Evolutionary conservation across 37 sponge, comb jelly and placozoan genomes (phyloP).

Genomic region (Chondrilla cf. caribensis): DNA sequence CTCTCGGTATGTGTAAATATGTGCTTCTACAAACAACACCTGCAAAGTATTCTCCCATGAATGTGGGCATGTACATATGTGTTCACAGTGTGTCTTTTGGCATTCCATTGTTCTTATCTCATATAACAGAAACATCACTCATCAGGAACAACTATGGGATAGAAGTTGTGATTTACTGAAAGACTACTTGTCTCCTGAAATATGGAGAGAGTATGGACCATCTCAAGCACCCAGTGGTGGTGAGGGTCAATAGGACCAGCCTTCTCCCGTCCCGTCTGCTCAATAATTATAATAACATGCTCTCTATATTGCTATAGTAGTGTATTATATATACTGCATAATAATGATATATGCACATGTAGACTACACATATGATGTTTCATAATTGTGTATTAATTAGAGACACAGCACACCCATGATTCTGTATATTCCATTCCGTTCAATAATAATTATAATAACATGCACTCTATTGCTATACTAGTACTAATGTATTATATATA

Average conservation of each 20-base stretch:
- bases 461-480: too few species aligned
- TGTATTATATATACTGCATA: too few species aligned
- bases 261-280: neutral
- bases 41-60: neutral
- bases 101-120: too few species aligned
- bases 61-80: too few species aligned
- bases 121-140: slow-evolving; percentile 41
- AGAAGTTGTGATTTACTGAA: slow-evolving; percentile 32
- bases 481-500: too few species aligned
- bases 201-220: slow-evolving; percentile 46
- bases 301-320: slow-evolving; percentile 38
- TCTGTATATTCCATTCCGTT: too few species aligned
- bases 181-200: slow-evolving; percentile 36
- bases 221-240: neutral
- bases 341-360: neutral
- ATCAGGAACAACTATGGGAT: slow-evolving; percentile 61
- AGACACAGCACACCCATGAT: too few species aligned
- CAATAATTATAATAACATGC: too few species aligned
- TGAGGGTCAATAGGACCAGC: neutral
- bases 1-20: too few species aligned
- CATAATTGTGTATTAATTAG: slow-evolving; percentile 21
- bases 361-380: too few species aligned
- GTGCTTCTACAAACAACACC: neutral
- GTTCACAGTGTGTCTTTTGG: too few species aligned
- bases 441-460: too few species aligned